Conservation (phyloP, 1,140 invertebrate species). For the Aphelenchoides avenae region DNA sequence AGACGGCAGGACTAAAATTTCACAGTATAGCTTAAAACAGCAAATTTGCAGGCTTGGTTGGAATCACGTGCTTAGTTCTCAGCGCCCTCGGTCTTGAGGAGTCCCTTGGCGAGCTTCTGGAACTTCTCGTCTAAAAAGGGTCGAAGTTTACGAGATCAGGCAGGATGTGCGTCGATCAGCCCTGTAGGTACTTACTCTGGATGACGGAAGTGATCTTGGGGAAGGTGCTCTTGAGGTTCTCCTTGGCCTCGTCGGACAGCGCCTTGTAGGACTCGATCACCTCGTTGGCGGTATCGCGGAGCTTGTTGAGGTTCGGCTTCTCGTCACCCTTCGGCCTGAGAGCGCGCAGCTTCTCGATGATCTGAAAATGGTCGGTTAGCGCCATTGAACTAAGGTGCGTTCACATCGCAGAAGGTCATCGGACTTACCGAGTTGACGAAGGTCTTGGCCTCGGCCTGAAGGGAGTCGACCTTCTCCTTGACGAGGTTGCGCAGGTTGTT, state of each 20-base stretch:
- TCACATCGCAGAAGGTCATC: not conserved
- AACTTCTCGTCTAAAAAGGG: constrained; percentile 53
- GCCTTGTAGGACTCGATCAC: constrained; percentile 36
- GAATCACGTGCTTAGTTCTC: too few species aligned
- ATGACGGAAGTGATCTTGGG: constrained; percentile 44
- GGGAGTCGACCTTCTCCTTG: constrained; percentile 28
- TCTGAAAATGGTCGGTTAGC: constrained; percentile 9
- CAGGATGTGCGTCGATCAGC: not conserved
- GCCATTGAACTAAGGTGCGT: not conserved
- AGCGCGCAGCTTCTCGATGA: constrained; percentile 38
- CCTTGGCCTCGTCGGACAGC: constrained; percentile 38
- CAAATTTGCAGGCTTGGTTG: too few species aligned
- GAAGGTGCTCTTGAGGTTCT: constrained; percentile 36
- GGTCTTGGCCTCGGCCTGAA: constrained; percentile 39
- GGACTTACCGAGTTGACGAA: constrained; percentile 34
- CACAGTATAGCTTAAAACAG: too few species aligned
- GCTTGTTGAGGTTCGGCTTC: constrained; percentile 42
- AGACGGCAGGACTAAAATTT: too few species aligned
- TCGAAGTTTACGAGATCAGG: not conserved
- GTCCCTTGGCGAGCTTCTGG: constrained; percentile 44
- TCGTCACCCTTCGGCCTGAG: constrained; percentile 42
- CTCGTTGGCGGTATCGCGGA: constrained; percentile 27
- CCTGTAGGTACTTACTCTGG: constrained; percentile 43
- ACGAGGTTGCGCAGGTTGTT: constrained; percentile 35
- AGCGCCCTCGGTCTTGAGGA: constrained; percentile 43